phyloP scores from a whole-genome alignment of 2,888 invertebrate genomes.

The Beris morrisii region DNA sequence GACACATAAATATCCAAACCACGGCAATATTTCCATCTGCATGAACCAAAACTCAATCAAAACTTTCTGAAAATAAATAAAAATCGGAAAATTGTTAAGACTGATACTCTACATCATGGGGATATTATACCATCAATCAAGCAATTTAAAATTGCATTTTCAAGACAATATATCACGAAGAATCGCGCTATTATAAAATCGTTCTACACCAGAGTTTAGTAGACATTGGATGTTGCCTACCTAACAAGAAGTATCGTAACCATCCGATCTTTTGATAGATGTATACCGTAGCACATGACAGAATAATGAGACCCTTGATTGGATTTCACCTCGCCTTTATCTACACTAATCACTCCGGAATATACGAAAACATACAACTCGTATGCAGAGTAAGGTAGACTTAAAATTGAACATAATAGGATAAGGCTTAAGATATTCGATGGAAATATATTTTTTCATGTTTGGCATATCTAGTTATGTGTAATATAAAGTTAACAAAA shows the following conservation, averaged over 20 bases:
- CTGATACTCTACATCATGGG: conserved; percentile 7
- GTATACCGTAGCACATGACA: conserved; percentile 43
- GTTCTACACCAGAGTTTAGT: not conserved
- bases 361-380: no score
- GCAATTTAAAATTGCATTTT: conserved; percentile 36
- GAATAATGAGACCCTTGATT: conserved; percentile 44
- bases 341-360: conserved; percentile 9
- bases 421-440: no score
- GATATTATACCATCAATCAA: conserved; percentile 33
- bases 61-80: no score
- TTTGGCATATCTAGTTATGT: no score
- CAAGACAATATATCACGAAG: conserved; percentile 38
- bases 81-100: no score
- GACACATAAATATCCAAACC: no score
- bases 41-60: no score
- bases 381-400: no score
- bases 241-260: conserved; percentile 19
- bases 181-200: conserved; percentile 32
- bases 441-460: no score
- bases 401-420: no score
- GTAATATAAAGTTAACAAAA: no score
- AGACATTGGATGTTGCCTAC: not conserved
- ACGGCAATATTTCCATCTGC: no score
- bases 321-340: conserved; percentile 39
- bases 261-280: conserved; percentile 42